These are phyloP conservation scores for Stratiolaelaps scimitus DNA, from an alignment of 1,140 invertebrate species.

Conservation along the genomic window DNA sequence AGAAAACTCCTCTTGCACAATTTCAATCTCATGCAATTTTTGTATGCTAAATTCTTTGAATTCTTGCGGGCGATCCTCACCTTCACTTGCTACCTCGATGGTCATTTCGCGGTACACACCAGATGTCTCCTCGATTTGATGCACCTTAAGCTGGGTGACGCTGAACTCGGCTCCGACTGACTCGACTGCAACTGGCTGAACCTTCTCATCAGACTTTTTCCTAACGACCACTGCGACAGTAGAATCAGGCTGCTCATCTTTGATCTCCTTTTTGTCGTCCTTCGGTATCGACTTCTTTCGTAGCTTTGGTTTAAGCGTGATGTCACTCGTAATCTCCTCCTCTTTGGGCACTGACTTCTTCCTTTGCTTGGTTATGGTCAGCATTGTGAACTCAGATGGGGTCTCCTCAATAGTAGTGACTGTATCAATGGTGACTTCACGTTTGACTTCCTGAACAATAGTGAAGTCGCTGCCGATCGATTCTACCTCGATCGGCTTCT, in stretches of 20 bases:
- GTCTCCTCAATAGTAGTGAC: neutral
- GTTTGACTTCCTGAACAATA: constrained; percentile 26
- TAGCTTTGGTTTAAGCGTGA: neutral
- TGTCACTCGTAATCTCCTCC: neutral
- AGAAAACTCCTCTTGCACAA: neutral
- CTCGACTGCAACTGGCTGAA: constrained; percentile 1
- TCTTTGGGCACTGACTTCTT: constrained; percentile 5
- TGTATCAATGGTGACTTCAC: neutral
- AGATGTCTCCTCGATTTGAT: constrained; percentile 1
- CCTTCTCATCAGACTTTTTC: neutral
- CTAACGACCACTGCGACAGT: neutral
- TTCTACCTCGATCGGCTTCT: constrained; percentile 8
- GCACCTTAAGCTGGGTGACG: constrained; percentile 10
- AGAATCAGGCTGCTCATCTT: neutral
- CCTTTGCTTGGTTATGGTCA: neutral
- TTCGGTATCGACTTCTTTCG: neutral
- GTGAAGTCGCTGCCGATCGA: neutral
- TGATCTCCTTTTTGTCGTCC: neutral
- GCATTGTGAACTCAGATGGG: constrained; percentile 6
- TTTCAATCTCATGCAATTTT: constrained; percentile 18
- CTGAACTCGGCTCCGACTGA: constrained; percentile 7
- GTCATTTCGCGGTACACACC: constrained; percentile 16
- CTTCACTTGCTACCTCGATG: constrained; percentile 15
- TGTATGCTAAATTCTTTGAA: neutral
- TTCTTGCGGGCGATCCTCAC: constrained; percentile 1